phyloP scores from a whole-genome alignment of 2,113 vertebrate genomes.

The Sula dactylatra region DNA sequence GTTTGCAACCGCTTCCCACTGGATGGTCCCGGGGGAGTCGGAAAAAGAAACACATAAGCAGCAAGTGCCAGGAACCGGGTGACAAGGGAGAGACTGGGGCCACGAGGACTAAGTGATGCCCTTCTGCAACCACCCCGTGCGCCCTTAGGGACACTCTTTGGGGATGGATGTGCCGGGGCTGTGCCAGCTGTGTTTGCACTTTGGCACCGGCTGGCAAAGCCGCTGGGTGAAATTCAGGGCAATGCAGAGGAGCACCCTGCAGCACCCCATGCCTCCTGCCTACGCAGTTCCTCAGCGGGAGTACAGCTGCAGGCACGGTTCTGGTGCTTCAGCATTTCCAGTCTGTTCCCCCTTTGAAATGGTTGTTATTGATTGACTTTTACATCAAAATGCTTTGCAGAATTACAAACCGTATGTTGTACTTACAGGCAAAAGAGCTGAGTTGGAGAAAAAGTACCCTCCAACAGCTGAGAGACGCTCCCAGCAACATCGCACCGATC shows the following conservation, averaged over 20 bases:
- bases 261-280: neutral
- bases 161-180: neutral
- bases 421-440: neutral
- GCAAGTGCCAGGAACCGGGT: neutral
- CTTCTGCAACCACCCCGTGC: rapidly evolving
- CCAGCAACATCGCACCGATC: neutral
- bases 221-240: rapidly evolving
- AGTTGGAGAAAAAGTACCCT: neutral
- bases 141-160: neutral
- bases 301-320: neutral
- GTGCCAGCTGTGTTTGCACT: rapidly evolving
- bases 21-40: neutral
- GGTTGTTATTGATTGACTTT: neutral
- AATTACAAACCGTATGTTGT: rapidly evolving
- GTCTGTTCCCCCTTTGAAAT: neutral
- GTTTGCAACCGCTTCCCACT: neutral
- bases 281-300: neutral
- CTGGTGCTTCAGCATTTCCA: neutral
- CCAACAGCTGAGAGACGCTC: neutral
- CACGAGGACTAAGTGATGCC: rapidly evolving
- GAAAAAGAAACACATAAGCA: neutral
- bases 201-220: rapidly evolving
- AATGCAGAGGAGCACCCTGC: rapidly evolving
- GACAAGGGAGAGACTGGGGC: neutral
- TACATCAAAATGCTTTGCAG: neutral